Evolutionary conservation across 2,888 invertebrate genomes (phyloP).

Genomic region (Diploptera punctata): DNA sequence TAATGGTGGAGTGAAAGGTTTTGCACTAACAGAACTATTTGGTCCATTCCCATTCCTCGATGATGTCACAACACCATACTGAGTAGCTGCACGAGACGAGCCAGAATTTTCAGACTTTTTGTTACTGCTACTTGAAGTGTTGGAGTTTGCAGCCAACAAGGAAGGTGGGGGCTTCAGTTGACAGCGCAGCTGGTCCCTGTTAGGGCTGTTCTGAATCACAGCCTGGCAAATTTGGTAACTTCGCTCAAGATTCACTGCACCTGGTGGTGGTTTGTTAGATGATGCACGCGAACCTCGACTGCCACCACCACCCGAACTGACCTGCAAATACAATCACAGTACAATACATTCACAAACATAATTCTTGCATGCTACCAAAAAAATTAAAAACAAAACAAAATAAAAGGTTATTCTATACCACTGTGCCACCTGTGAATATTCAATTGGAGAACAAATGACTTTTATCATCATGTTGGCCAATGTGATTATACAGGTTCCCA

Average conservation of each 20-base stretch:
- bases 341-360: no score
- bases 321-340: slow-evolving; percentile 18
- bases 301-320: slow-evolving; percentile 24
- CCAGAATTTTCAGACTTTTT: slow-evolving; percentile 50
- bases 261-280: slow-evolving; percentile 82
- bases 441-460: no score
- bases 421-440: no score
- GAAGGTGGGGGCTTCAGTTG: slow-evolving; percentile 88
- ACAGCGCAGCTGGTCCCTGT: slow-evolving; percentile 83
- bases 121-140: slow-evolving; percentile 48
- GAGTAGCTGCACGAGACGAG: slow-evolving; percentile 53
- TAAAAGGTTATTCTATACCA: no score
- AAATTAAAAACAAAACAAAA: no score
- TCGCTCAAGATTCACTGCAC: slow-evolving; percentile 90
- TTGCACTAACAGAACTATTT: slow-evolving; percentile 8
- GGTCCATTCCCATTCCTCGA: slow-evolving; percentile 47
- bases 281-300: slow-evolving; percentile 42
- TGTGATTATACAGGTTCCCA: no score
- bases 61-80: slow-evolving; percentile 56
- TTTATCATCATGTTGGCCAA: no score
- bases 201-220: slow-evolving; percentile 91
- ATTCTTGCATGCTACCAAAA: no score
- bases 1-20: slow-evolving; percentile 54
- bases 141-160: slow-evolving; percentile 60
- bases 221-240: slow-evolving; percentile 90